Evolutionary conservation across 2,888 invertebrate species (phyloP).

Genomic region (Lasioglossum vierecki): DNA sequence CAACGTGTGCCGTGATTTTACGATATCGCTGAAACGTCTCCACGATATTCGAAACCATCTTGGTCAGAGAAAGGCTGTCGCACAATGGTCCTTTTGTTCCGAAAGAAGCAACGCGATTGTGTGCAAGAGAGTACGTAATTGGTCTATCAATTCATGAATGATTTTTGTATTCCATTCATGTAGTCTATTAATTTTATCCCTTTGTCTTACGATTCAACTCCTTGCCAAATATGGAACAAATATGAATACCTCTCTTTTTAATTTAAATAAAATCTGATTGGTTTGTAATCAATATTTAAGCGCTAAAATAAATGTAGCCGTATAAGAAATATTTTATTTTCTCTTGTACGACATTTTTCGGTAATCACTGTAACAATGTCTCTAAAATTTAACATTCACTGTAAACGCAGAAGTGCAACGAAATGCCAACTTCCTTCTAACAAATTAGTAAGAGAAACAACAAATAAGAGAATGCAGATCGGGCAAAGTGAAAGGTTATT

Average conservation of each 20-base stretch:
- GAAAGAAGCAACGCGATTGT: too few species aligned
- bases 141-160: not conserved
- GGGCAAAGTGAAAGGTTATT: slow-evolving; percentile 18
- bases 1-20: slow-evolving; percentile 29
- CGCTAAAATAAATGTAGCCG: too few species aligned
- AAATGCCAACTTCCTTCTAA: not conserved
- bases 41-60: not conserved
- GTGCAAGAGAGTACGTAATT: too few species aligned
- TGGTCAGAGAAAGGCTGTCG: not conserved
- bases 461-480: not conserved
- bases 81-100: not conserved
- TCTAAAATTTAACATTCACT: not conserved
- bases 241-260: too few species aligned
- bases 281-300: too few species aligned
- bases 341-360: too few species aligned
- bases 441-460: not conserved
- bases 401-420: not conserved
- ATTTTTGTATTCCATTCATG: not conserved
- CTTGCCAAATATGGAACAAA: too few species aligned
- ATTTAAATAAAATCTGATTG: too few species aligned
- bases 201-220: too few species aligned
- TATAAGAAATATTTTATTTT: too few species aligned
- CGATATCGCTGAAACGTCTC: not conserved
- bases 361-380: not conserved
- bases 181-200: not conserved